Evolutionary conservation across 2,888 invertebrate species (phyloP), one percentile per base, ranked within the genome.

Genomic region (Sphinx pinastri): DNA sequence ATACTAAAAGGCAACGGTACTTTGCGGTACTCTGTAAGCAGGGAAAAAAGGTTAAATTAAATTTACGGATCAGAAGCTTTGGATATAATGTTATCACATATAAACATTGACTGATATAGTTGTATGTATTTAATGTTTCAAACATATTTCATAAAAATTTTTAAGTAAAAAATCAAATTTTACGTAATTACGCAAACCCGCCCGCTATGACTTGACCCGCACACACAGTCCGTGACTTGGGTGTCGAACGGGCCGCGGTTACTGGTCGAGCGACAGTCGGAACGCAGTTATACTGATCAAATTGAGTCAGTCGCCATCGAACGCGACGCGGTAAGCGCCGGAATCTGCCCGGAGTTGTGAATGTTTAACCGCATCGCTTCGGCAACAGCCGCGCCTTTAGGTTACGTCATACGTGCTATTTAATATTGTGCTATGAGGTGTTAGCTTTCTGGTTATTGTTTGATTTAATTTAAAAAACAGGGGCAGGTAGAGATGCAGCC

Each of bases 271-370:
- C 85, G 87, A 85, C 85, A 87, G 85, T 87, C 81, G 86, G 82
- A 91, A 93, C 87, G 88, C 90, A 90, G 92, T 92, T 91, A 91
- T 88, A 91, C 88, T 90, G 90, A 91, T 91, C 91, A 89, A 92
- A 93, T 93, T 91, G 90, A 91, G 89, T 90, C 90, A 84, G 84
- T 81, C 81, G 82, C 84, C 76, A 79, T 84, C 82, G 47, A 47
- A 63, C 47, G 19, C 16, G 49, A 47, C 58, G 19, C 19, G 60
- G 38, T 38, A 38, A 38, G 38, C 6, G 47, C 8, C 19, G 19
- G 63, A 63, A 63, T 63, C 49, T 49, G 63, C 19, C 25, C 19
- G 19, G 47, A 47, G 19, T 63, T 63, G 49, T 47, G 63, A 63
- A 49, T 63, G 63, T 47, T 63, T 19, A 63, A 55, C 55, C 55